Base-by-base conservation (phyloP, 1,140 invertebrate genomes). In the Patella vulgata region DNA sequence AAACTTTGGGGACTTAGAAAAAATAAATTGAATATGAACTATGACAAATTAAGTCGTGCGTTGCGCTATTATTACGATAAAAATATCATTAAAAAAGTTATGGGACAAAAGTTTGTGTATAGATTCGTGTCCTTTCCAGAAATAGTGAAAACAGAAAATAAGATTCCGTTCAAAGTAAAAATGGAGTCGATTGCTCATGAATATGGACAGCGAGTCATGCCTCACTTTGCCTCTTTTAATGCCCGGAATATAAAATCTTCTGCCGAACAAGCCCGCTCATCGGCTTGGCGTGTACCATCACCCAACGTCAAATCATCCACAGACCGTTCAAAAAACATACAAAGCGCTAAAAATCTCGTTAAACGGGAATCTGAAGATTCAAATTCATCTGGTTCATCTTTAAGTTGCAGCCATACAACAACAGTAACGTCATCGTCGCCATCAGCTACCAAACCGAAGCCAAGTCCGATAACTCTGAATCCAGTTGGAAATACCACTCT, bases 11-110 rank as follows among this genome's bases (percentile, higher is more conserved):
- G 96, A 14, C 92, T 97, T 48, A 89, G 96, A 8, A 98, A 98
- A 82, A 99, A 98, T 84, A 98, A 98, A 83, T 94, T 94, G 25
- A 98, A 98, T 84, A 98, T 99, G 95, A 98, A 98, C 85, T 99
- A 99, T 80, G 96, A 98, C 85, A 98, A 98, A 80, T 87, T 99
- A 60, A 96, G 93, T 61, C 91, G 97, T 36, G 96, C 96, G 33
- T 88, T 99, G 21, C 91, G 97, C 48, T 99, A 98, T 81, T 99
- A 99, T 80, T 98, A 98, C 79, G 96, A 98, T 85, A 98, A 98
- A 83, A 98, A 98, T 84, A 98, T 99, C 72, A 98, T 98, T 73
- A 96, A 98, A 85, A 99, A 98, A 80, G 82, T 84, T 1, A 82
- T 81, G 57, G 97, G 96, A 68, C 98, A 99, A 82, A 93, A 96